These are phyloP conservation scores for Pseudochirops cupreus DNA, from an alignment of 2,797 vertebrate species.

Conservation along the genomic window DNA sequence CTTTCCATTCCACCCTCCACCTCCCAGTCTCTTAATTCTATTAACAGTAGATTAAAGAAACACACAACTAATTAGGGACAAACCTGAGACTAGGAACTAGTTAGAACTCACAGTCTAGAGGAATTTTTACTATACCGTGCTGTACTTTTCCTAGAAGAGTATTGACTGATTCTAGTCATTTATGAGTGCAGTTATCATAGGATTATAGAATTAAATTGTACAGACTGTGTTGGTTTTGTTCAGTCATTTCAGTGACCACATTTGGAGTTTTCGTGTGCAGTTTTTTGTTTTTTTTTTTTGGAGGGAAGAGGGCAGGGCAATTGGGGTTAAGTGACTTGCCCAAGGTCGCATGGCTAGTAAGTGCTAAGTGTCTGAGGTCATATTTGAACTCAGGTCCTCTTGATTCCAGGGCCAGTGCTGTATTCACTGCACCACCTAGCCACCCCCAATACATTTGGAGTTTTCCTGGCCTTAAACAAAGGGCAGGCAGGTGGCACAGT, in stretches of 20 bases:
- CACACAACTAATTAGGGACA: neutral
- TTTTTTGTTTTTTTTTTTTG: too few relatives aligned
- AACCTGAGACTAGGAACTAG: neutral
- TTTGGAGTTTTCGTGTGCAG: neutral
- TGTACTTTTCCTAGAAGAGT: neutral
- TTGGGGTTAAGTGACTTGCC: too few relatives aligned
- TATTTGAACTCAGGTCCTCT: too few relatives aligned
- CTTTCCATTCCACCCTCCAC: neutral
- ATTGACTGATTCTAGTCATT: neutral
- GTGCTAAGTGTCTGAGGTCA: too few relatives aligned
- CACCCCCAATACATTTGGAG: too few relatives aligned
- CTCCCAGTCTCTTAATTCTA: conserved; percentile 3
- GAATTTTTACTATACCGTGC: neutral
- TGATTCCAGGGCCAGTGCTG: too few relatives aligned
- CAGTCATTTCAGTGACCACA: neutral
- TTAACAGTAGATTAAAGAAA: neutral
- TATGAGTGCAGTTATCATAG: neutral
- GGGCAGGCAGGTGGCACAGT: neutral
- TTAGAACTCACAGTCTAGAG: neutral
- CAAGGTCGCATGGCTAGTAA: too few relatives aligned
- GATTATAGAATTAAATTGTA: neutral
- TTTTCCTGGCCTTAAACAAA: neutral
- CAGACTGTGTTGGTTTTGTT: neutral
- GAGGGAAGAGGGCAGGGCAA: too few relatives aligned
- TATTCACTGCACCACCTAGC: too few relatives aligned